Evolutionary conservation across 2,113 vertebrate genomes (phyloP).

Genomic region (Regulus satrapa): DNA sequence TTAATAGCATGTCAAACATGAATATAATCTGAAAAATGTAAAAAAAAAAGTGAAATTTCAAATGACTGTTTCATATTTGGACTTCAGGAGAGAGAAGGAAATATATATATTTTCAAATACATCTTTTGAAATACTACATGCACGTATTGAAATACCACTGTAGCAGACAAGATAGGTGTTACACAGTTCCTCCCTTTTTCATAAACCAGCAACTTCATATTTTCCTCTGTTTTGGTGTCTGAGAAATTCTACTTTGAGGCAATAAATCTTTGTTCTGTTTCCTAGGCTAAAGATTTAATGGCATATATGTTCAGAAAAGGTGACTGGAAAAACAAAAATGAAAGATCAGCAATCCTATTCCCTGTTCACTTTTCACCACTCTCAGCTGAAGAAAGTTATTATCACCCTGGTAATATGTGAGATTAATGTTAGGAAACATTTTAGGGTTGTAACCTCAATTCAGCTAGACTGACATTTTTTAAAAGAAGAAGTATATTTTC

Average conservation of each 20-base stretch:
- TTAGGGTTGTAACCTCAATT: slow-evolving; percentile 49
- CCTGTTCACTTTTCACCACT: background rate
- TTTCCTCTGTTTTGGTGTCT: background rate
- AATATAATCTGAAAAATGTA: background rate
- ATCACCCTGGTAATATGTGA: slow-evolving; percentile 37
- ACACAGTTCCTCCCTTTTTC: background rate
- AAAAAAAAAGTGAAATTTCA: background rate
- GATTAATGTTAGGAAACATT: slow-evolving; percentile 50
- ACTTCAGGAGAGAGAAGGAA: background rate
- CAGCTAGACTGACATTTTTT: background rate
- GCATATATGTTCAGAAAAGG: background rate
- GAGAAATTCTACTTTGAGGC: background rate
- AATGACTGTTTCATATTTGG: background rate
- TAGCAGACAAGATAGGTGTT: background rate
- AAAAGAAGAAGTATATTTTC: background rate
- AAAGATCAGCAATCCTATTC: slow-evolving; percentile 33
- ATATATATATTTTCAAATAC: background rate
- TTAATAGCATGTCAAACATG: background rate
- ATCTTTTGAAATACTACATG: background rate
- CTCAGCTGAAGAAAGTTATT: slow-evolving; percentile 44
- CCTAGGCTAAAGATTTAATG: background rate
- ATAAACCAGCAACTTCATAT: background rate
- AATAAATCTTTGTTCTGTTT: background rate
- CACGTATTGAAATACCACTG: background rate
- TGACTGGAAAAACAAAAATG: slow-evolving; percentile 19